phyloP scores from a whole-genome alignment of 2,113 vertebrate species.

The Ammodytes marinus region DNA sequence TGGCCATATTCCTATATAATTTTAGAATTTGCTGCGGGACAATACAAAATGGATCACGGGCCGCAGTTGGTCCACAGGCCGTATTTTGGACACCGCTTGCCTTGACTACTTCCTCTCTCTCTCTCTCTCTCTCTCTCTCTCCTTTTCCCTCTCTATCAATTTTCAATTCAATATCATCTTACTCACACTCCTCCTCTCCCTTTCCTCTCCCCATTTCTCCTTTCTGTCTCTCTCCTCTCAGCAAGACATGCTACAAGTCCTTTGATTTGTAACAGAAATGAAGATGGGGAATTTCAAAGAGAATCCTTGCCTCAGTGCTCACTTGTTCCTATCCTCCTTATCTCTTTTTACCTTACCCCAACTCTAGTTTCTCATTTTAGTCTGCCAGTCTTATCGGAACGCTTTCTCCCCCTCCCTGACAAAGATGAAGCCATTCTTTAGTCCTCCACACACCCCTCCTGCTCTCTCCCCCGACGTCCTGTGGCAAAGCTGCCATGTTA shows the following conservation, averaged over 20 bases:
- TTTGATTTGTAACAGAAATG: conserved; percentile 83
- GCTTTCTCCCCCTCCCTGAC: conserved; percentile 28
- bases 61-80: too few species aligned
- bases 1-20: too few species aligned
- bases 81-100: too few species aligned
- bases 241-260: conserved; percentile 73
- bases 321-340: conserved; percentile 51
- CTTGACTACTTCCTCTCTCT: conserved; percentile 8
- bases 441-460: conserved; percentile 67
- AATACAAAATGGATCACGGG: too few species aligned
- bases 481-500: conserved; percentile 71
- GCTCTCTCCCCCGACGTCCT: conserved; percentile 61
- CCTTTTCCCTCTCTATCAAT: background rate
- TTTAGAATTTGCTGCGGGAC: too few species aligned
- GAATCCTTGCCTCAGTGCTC: conserved; percentile 74
- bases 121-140: conserved; percentile 21
- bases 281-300: conserved; percentile 84
- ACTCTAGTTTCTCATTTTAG: conserved; percentile 54
- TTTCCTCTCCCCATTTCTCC: conserved; percentile 34
- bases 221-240: conserved; percentile 59
- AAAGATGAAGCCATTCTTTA: conserved; percentile 52
- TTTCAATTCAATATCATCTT: background rate
- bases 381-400: conserved; percentile 62
- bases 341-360: conserved; percentile 58
- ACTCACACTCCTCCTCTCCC: conserved; percentile 19